Evolutionary conservation across 2,113 vertebrate genomes (phyloP).

Genomic region (Halichoerus grypus): DNA sequence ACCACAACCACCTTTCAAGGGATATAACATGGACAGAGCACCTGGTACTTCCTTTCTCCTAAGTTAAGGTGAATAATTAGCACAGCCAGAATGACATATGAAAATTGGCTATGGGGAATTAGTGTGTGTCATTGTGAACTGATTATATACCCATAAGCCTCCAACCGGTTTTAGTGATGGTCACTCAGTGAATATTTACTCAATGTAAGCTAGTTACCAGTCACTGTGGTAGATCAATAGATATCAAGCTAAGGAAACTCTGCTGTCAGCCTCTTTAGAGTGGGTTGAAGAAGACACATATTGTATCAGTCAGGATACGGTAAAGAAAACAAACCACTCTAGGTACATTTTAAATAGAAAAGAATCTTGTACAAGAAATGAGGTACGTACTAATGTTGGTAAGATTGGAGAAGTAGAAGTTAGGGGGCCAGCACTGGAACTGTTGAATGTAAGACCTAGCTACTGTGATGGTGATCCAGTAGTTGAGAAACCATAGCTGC

Average conservation of each 20-base stretch:
- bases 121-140: conserved; percentile 37
- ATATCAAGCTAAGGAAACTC: neutral
- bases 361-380: conserved; percentile 25
- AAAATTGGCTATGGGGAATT: conserved; percentile 17
- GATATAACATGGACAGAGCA: neutral
- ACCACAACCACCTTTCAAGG: neutral
- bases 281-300: neutral
- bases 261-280: neutral
- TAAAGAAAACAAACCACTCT: conserved; percentile 30
- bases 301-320: neutral
- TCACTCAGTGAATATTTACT: conserved; percentile 29
- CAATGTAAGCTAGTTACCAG: neutral
- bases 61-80: conserved; percentile 5
- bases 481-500: neutral
- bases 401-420: neutral
- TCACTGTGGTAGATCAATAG: neutral
- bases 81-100: neutral
- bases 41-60: neutral
- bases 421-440: neutral
- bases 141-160: neutral
- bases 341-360: neutral
- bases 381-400: neutral
- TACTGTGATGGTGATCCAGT: neutral
- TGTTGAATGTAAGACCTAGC: neutral
- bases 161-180: neutral